These are phyloP conservation scores for Caenorhabditis sp. DNA, from an alignment of 2,888 invertebrate genomes.

Conservation along the genomic window DNA sequence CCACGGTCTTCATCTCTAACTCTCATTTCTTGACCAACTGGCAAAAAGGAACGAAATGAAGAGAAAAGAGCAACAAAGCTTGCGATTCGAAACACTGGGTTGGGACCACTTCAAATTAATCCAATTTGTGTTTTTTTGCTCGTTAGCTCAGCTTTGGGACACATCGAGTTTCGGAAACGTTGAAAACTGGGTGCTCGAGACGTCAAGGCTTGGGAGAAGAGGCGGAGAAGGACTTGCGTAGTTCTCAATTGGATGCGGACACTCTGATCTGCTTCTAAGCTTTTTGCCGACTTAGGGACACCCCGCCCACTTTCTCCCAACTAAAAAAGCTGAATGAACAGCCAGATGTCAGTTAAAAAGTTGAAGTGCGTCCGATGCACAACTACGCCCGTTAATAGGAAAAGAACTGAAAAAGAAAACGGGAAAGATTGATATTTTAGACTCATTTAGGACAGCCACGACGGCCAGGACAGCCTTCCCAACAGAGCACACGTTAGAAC, in stretches of 20 bases:
- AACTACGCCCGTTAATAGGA: not conserved
- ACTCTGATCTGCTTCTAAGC: slow-evolving; percentile 1
- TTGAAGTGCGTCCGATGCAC: too few relatives aligned
- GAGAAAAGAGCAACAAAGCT: slow-evolving; percentile 21
- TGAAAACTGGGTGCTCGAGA: slow-evolving; percentile 6
- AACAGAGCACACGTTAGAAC: slow-evolving; percentile 13
- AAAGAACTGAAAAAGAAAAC: not conserved
- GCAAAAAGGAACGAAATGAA: slow-evolving; percentile 1
- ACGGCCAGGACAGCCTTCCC: not conserved
- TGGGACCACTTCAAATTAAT: slow-evolving; percentile 27
- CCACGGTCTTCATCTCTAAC: too few relatives aligned
- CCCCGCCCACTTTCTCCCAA: slow-evolving; percentile 13
- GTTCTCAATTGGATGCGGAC: slow-evolving; percentile 15
- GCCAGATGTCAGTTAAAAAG: not conserved
- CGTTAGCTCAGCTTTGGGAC: slow-evolving; percentile 26
- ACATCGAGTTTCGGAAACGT: slow-evolving; percentile 18
- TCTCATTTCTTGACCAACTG: not conserved
- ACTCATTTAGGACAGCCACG: slow-evolving; percentile 13
- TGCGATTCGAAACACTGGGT: slow-evolving; percentile 23
- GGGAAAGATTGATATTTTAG: slow-evolving; percentile 16
- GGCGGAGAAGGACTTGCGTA: slow-evolving; percentile 17
- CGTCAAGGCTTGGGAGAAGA: slow-evolving; percentile 13
- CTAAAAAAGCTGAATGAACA: not conserved
- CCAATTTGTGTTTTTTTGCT: slow-evolving; percentile 34
- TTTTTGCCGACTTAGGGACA: not conserved